Conservation (phyloP, 2,888 invertebrate species). For the Drosophila fungiperda region DNA sequence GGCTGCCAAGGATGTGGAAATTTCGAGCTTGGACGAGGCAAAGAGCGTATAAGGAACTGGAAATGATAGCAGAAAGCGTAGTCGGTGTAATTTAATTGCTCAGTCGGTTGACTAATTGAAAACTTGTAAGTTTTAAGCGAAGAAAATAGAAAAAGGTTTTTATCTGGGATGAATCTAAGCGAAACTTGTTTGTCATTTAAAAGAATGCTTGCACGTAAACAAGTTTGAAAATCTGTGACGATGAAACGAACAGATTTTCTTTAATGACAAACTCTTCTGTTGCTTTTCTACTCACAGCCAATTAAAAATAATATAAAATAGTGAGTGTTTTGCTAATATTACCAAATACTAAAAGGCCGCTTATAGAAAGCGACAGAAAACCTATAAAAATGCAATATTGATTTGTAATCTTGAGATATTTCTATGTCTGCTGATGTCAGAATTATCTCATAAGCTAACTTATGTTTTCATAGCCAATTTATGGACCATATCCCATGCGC, state of each 20-base stretch:
- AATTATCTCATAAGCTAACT: constrained; percentile 15
- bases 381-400: constrained; percentile 46
- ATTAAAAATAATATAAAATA: neutral
- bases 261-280: neutral
- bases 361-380: constrained; percentile 24
- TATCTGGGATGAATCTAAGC: constrained; percentile 22
- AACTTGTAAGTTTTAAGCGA: constrained; percentile 61
- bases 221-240: constrained; percentile 18
- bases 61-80: constrained; percentile 32
- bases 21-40: constrained; percentile 15
- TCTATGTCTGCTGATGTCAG: constrained; percentile 4
- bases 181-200: constrained; percentile 47
- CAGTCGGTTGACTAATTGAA: constrained; percentile 77
- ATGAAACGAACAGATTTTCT: constrained; percentile 25
- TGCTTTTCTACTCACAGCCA: neutral
- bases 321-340: neutral
- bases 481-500: constrained; percentile 7
- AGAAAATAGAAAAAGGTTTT: constrained; percentile 56
- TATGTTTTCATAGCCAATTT: constrained; percentile 47
- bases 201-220: constrained; percentile 2
- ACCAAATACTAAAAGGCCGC: neutral
- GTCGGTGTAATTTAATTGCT: constrained; percentile 69
- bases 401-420: constrained; percentile 24
- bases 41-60: constrained; percentile 22
- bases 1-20: constrained; percentile 17